Evolutionary conservation across 2,797 vertebrate species (phyloP).

Genomic region (Acropternis orthonyx): DNA sequence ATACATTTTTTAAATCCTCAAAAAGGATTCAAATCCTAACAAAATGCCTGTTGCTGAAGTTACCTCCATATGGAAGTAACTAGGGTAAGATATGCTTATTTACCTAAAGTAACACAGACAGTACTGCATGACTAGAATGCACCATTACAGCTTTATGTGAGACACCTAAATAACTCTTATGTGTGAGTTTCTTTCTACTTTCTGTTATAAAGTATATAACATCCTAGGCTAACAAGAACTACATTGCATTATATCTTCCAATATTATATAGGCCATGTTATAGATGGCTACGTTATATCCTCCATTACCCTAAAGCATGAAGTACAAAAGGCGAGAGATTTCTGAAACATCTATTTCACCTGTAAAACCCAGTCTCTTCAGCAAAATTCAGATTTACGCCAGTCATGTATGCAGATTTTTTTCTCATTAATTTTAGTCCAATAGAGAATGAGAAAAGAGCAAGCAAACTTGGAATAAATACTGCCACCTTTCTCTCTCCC

Average conservation of each 20-base stretch:
- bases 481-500: background rate
- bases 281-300: background rate
- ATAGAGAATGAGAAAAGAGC: background rate
- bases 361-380: background rate
- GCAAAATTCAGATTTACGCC: background rate
- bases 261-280: background rate
- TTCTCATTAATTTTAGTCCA: background rate
- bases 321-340: background rate
- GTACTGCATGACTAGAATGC: background rate
- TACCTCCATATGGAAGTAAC: background rate
- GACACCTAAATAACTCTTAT: background rate
- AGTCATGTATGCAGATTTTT: background rate
- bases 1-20: background rate
- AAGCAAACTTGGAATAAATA: background rate
- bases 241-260: background rate
- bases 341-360: background rate
- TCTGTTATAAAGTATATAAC: background rate
- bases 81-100: background rate
- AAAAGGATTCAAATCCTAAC: background rate
- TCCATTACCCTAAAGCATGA: background rate
- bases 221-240: background rate
- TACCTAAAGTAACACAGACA: background rate
- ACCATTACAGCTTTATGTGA: background rate
- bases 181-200: background rate
- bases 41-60: background rate